phyloP scores from a whole-genome alignment of 2,888 invertebrate genomes.

The Nephrocerus scutellatus region DNA sequence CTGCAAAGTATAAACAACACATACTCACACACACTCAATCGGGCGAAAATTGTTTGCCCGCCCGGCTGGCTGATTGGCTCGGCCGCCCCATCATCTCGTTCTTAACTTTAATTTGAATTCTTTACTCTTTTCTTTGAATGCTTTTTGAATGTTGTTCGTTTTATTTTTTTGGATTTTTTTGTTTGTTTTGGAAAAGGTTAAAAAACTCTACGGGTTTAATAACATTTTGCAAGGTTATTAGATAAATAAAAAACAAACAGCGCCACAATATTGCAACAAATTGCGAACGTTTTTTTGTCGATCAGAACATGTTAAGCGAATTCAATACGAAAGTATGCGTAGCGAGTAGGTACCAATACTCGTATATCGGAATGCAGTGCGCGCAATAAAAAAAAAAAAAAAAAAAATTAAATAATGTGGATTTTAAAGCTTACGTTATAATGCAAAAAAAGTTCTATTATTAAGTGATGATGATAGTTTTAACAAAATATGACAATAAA shows the following conservation, averaged over 20 bases:
- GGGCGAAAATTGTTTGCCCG: too few relatives aligned
- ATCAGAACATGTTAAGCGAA: constrained; percentile 22
- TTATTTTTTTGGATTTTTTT: constrained; percentile 15
- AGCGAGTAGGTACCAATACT: constrained; percentile 1
- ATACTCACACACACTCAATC: too few relatives aligned
- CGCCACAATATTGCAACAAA: constrained; percentile 17
- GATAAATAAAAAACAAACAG: constrained; percentile 33
- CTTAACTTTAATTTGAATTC: too few relatives aligned
- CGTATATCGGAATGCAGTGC: constrained; percentile 10
- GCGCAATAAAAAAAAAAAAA: constrained; percentile 8
- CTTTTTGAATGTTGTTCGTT: constrained; percentile 10
- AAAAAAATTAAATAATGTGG: constrained; percentile 10
- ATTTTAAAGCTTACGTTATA: too few relatives aligned
- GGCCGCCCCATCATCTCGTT: too few relatives aligned
- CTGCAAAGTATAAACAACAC: too few relatives aligned
- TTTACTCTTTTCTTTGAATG: too few relatives aligned
- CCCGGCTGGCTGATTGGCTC: too few relatives aligned
- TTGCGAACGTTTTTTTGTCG: too few relatives aligned
- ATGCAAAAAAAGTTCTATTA: too few relatives aligned
- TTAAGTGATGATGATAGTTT: too few relatives aligned
- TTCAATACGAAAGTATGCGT: constrained; percentile 8
- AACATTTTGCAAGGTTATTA: constrained; percentile 46
- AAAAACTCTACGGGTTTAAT: constrained; percentile 48
- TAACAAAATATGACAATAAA: too few relatives aligned
- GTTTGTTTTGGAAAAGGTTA: constrained; percentile 34